Evolutionary conservation across 1,140 invertebrate species (phyloP).

Genomic region (Phenacoccus solenopsis): DNA sequence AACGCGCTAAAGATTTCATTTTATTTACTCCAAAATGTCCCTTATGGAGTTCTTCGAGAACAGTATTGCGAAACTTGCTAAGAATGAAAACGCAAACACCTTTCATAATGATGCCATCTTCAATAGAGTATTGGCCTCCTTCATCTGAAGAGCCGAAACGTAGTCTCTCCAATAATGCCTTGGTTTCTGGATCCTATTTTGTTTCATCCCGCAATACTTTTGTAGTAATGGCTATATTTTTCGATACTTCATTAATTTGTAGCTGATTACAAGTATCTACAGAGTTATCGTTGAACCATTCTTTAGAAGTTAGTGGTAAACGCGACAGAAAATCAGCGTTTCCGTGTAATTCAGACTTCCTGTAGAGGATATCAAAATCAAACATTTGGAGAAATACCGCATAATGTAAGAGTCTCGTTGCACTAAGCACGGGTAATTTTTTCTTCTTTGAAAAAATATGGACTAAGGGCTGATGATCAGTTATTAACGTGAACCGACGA

Average conservation of each 20-base stretch:
- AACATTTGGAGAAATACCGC: slow-evolving; percentile 31
- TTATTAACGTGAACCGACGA: slow-evolving; percentile 33
- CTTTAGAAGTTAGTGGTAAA: slow-evolving; percentile 17
- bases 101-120: too few relatives aligned
- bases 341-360: slow-evolving; percentile 25
- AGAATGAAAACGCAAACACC: too few relatives aligned
- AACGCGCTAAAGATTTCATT: too few relatives aligned
- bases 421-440: slow-evolving; percentile 27
- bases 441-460: slow-evolving; percentile 34
- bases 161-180: too few relatives aligned
- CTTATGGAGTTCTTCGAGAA: too few relatives aligned
- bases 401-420: slow-evolving; percentile 31
- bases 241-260: too few relatives aligned
- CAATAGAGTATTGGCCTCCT: too few relatives aligned
- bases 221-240: not conserved
- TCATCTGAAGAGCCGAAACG: too few relatives aligned
- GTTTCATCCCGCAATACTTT: not conserved
- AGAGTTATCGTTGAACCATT: not conserved
- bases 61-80: too few relatives aligned
- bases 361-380: slow-evolving; percentile 32
- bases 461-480: slow-evolving; percentile 39
- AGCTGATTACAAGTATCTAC: too few relatives aligned
- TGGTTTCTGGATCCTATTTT: too few relatives aligned
- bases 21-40: too few relatives aligned
- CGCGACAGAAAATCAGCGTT: slow-evolving; percentile 31